Base-by-base conservation (phyloP, 2,113 vertebrate species). In the Anthoscopus minutus region DNA sequence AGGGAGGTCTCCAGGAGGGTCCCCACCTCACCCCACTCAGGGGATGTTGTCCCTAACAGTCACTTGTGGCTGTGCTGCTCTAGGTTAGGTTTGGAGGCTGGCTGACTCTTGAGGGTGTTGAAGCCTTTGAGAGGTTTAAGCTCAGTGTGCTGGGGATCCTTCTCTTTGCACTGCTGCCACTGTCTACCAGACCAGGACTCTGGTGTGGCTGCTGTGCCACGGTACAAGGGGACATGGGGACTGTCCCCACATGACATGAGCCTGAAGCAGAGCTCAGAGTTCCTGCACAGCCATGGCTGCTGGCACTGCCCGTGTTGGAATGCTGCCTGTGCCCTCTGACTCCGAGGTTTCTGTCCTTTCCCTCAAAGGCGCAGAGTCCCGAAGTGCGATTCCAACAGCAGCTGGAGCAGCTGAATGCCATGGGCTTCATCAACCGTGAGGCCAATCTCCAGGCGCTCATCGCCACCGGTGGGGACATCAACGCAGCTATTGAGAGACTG, bases 331-430 rank as follows among this genome's bases (percentile, higher is more conserved):
- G 42, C 70, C 22, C 9, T 10, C 25, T 38, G 27, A 24, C 56
- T 5, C 51, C 40, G 11, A 1, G 58, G 3, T 48, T 44, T 44
- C 24, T 42, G 37, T 92, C 86, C 86, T 56, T 62, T 62, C 16
- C 84, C 57, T 35, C n/a, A 5, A 70, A 99, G 99, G 98, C 97
- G 89, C 99, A 98, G 98, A 99, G 98, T 51, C 99, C 99, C 2
- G 99, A 99, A 97, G 98, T 99, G 88, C 98, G 98, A 96, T 99
- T 99, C 97, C 99, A 99, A 97, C 98, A 99, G 94, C 99, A 99
- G 95, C 96, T 98, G 93, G 98, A 98, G 76, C 99, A 98, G 96
- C 97, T 98, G 95, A 98, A 98, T 87, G 98, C 99, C 98, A 99
- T 97, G 97, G 98, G 98, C 93, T 98, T 98, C 96, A 98, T 98